Base-by-base conservation (phyloP, 2,888 invertebrate species). In the Patella depressa region DNA sequence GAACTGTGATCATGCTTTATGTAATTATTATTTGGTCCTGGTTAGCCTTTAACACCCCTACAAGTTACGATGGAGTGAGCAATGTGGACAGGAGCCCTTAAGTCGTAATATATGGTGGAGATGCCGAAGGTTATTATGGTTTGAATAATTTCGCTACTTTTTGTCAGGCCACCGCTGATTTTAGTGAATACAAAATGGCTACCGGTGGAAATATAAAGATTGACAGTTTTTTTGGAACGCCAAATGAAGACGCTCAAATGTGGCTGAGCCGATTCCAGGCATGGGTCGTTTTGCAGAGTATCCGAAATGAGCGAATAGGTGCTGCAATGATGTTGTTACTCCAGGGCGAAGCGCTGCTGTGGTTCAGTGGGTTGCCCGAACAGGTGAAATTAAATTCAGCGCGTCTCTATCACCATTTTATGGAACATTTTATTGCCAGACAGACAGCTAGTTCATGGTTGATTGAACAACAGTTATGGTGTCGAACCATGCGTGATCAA, bases 221-320 rank as follows among this genome's bases (percentile, higher is more conserved):
- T 34, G 71, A 71, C 12, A 17, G 17, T 12, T 71, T 65, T 24
- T 17, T 19, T 65, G 65, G 65, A 65, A n/a, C 24, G n/a, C 65
- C 65, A 65, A 19, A n/a, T 11, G 65, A 65, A 65, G 65, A 65
- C n/a, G 65, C 65, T 24, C 65, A 19, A n/a, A 65, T 24, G 7
- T 71, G 71, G 71, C 71, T 71, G 17, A 19, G 34, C 17, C 71
- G 71, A 34, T 71, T 71, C 29, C 17, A 15, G 29, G 71, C 45
- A 71, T 71, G 71, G 71, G 29, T 29, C 9, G 71, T 29, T 45
- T n/a, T 71, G 12, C 53, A 53, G 14, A n/a, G 53, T 29, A 45
- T 71, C 34, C 71, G 24, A n/a, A 34, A 71, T 29, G 34, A 53
- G 14, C 14, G 53, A n/a, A 24, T 53, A 2, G 34, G n/a, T n/a